Conservation (phyloP, 2,888 invertebrate genomes). For the Caenorhabditis parvicauda region DNA sequence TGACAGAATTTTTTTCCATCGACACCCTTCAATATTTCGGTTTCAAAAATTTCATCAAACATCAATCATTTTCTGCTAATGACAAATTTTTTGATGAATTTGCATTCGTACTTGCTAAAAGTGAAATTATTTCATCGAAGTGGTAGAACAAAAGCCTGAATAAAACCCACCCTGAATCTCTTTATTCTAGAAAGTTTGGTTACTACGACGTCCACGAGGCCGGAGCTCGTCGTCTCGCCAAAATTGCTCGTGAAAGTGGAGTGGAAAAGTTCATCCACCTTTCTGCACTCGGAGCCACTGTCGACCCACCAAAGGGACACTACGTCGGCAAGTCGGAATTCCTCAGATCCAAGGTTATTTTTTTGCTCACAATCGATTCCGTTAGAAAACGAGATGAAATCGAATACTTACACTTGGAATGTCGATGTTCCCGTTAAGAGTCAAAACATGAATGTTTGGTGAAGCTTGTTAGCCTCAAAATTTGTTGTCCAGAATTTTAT, state of each 20-base stretch:
- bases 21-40: too few species aligned
- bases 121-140: slow-evolving; percentile 2
- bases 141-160: neutral
- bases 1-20: too few species aligned
- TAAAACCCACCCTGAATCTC: slow-evolving; percentile 1
- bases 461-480: too few species aligned
- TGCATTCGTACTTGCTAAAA: too few species aligned
- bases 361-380: too few species aligned
- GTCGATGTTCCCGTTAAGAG: neutral
- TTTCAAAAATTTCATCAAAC: too few species aligned
- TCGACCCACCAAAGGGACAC: slow-evolving; percentile 73
- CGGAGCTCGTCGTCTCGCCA: slow-evolving; percentile 81
- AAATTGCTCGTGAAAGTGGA: slow-evolving; percentile 74
- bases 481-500: too few species aligned
- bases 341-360: slow-evolving; percentile 73
- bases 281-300: slow-evolving; percentile 79
- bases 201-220: slow-evolving; percentile 83
- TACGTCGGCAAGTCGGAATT: slow-evolving; percentile 66
- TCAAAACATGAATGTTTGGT: slow-evolving; percentile 4
- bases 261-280: slow-evolving; percentile 89
- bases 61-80: neutral
- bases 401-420: neutral
- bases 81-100: neutral
- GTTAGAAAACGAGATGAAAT: too few species aligned
- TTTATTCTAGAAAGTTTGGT: slow-evolving; percentile 73